Conservation (phyloP, 37 sponge, comb jelly and placozoan species). For the Dysidea cf. avara region DNA sequence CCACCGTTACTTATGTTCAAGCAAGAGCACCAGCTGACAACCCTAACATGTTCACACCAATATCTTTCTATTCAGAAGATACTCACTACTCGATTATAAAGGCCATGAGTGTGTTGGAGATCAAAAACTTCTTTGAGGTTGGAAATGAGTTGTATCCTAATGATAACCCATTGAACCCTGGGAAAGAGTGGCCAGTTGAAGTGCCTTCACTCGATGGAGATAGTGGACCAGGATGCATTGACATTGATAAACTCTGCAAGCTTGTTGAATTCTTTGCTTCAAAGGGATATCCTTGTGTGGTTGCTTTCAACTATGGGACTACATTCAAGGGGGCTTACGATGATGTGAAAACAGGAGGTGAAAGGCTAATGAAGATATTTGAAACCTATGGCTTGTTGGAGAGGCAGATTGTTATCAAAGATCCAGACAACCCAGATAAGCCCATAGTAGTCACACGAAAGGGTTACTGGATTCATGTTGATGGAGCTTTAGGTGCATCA, state of each 20-base stretch:
- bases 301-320: constrained; percentile 30
- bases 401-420: neutral
- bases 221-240: constrained; percentile 9
- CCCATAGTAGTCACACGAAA: neutral
- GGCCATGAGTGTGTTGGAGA: neutral
- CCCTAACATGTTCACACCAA: constrained; percentile 1
- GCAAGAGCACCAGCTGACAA: neutral
- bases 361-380: neutral
- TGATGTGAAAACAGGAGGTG: constrained; percentile 9
- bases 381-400: neutral
- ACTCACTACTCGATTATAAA: constrained; percentile 20
- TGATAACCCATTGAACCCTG: neutral
- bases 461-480: constrained; percentile 30
- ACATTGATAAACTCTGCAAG: constrained; percentile 4
- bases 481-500: constrained; percentile 7
- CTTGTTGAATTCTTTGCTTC: constrained; percentile 16
- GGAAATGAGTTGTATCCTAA: neutral
- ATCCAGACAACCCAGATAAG: neutral
- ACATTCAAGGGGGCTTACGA: constrained; percentile 45
- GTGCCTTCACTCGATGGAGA: constrained; percentile 12
- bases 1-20: neutral
- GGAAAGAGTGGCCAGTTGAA: neutral
- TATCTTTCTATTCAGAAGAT: constrained; percentile 20
- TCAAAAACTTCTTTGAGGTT: constrained; percentile 18
- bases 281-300: constrained; percentile 8